Evolutionary conservation across 2,888 invertebrate species (phyloP).

Genomic region (Microctonus brassicae): DNA sequence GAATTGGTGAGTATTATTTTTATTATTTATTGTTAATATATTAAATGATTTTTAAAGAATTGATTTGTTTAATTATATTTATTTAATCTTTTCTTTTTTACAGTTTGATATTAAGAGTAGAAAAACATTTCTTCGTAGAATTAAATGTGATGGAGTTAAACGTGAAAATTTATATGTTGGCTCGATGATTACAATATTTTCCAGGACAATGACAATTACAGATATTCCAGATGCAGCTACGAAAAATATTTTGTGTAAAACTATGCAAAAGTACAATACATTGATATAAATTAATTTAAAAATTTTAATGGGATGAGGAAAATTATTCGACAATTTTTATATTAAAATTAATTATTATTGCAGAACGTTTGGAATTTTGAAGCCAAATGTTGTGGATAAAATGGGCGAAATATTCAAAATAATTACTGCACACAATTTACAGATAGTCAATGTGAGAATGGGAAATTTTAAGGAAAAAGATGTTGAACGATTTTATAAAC

Average conservation of each 20-base stretch:
- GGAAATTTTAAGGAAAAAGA: constrained; percentile 77
- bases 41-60: neutral
- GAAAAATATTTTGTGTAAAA: constrained; percentile 74
- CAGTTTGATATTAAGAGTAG: constrained; percentile 77
- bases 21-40: constrained; percentile 4
- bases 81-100: constrained; percentile 40
- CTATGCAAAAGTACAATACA: constrained; percentile 78
- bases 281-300: constrained; percentile 22
- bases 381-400: constrained; percentile 78
- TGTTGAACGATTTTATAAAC: constrained; percentile 76
- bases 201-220: constrained; percentile 79
- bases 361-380: constrained; percentile 84
- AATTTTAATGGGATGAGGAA: neutral
- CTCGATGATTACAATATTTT: constrained; percentile 80
- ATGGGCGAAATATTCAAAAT: constrained; percentile 82
- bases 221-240: constrained; percentile 82
- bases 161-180: constrained; percentile 81
- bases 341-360: constrained; percentile 22
- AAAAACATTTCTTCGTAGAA: constrained; percentile 78
- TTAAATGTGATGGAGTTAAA: constrained; percentile 77
- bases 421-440: constrained; percentile 70
- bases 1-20: constrained; percentile 77
- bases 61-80: neutral
- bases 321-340: neutral
- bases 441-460: constrained; percentile 81